A percentile compares a stretch with the other conserved stretches of the same genome.
phyloP scores from a whole-genome alignment of 2,888 invertebrate species.

The Latrodectus elegans region DNA sequence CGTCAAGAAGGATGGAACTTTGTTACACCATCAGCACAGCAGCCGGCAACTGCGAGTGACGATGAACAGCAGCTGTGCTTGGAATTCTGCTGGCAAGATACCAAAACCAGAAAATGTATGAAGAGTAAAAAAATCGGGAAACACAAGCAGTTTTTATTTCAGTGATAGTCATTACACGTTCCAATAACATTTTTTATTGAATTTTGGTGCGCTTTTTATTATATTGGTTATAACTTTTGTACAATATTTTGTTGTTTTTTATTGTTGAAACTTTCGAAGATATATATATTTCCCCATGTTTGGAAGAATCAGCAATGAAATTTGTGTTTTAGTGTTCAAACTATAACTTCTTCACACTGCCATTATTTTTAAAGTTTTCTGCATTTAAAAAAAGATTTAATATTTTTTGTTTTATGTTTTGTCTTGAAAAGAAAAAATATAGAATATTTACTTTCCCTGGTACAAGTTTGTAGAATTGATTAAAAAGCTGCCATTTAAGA shows the following conservation, averaged over 20 bases:
- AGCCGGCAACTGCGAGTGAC: slow-evolving; percentile 33
- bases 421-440: too few relatives aligned
- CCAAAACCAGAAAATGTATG: slow-evolving; percentile 45
- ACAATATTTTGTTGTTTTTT: not conserved
- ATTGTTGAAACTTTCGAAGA: not conserved
- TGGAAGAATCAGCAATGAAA: not conserved
- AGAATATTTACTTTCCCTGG: too few relatives aligned
- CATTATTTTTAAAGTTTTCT: too few relatives aligned
- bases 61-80: slow-evolving; percentile 17
- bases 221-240: not conserved
- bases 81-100: not conserved
- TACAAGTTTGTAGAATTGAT: too few relatives aligned
- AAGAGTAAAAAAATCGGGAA: not conserved
- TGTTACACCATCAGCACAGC: slow-evolving; percentile 19
- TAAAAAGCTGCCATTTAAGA: too few relatives aligned
- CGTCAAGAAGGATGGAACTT: slow-evolving; percentile 30
- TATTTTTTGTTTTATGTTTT: too few relatives aligned
- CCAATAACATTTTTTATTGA: not conserved
- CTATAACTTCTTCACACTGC: too few relatives aligned
- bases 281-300: not conserved
- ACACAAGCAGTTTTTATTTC: not conserved
- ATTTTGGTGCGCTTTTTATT: not conserved
- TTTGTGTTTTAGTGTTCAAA: too few relatives aligned
- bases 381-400: too few relatives aligned
- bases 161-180: slow-evolving; percentile 1